Base-by-base conservation (phyloP, 1,140 invertebrate species). In the Bemisia tabaci region DNA sequence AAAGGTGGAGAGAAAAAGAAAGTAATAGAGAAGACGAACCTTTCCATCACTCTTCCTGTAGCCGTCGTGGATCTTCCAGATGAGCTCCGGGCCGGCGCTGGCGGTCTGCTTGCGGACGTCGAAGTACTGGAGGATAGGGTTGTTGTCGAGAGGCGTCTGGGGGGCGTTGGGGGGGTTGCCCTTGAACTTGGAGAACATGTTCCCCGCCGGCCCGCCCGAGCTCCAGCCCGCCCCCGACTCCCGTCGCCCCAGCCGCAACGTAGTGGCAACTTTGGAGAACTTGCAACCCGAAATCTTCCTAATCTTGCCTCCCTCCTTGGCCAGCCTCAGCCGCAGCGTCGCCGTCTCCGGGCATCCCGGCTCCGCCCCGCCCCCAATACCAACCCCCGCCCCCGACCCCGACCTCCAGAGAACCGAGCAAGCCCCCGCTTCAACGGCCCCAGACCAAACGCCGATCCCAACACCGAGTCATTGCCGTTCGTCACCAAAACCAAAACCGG, bases 51-150 rank as follows among this genome's bases (percentile, higher is more conserved):
- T 88, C 76, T 93, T 94, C 66, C 91, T 79, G 72, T 88, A 89
- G 0, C 88, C 94, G 71, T 97, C 93, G 74, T 94, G 89, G 67
- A 97, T 90, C 72, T 88, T 89, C 95, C 95, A 98, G 9, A 92
- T 85, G 67, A 92, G 84, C 73, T 95, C 92, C 0, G 93, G 93
- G 0, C 95, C 95, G 22, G 92, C 92, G 64, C 87, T 92, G 23
- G 89, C 91, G 61, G 86, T 82, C 74, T 91, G 88, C 72, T 90
- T 89, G n/a, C 92, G 90, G 64, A 95, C 85, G 68, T 94, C 90
- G 78, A 91, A 97, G 76, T 88, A 87, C 72, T 93, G 87, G 70
- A 85, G 83, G 71, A 97, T 93, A 1, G 94, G 91, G 78, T 95
- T 95, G 68, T 83, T 84, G 72, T 92, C 90, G 66, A 87, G 80